Evolutionary conservation across 2,888 invertebrate species (phyloP), one percentile per base, ranked within the genome.

Genomic region (Mythimna ferrago): DNA sequence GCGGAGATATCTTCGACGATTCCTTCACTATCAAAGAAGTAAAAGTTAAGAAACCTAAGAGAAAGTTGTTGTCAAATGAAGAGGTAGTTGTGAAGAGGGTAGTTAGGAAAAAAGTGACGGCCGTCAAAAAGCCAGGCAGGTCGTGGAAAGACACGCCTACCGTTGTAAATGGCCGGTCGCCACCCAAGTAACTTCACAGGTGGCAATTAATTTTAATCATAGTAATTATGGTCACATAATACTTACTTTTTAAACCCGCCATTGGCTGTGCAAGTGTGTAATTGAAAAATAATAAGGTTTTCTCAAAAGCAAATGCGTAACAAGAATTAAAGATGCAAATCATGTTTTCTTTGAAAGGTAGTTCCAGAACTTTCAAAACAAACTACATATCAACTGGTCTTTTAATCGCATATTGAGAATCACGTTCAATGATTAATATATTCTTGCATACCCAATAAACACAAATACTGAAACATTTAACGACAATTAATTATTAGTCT

Each of bases 1-100:
- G 96, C 66, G 92, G 89, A 0, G 96, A 96, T 70, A 93, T 96
- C 6, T 96, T 96, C 57, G 96, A 96, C 0, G 96, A 96, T 78
- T 95, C 96, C 0, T 93, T 93, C 54, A 90, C 86, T 3, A 89
- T 93, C 6, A 92, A 94, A 65, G 92, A 92, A 51, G 94, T 92
- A 53, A 95, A 93, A 78, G 88, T 92, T 0, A 95, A 92, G 71
- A 95, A 92, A 71, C 91, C 93, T 2, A 94, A 88, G 76, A 93
- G 91, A 61, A 93, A 91, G 71, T 84, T 96, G 69, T 73, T 94
- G 2, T 89, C 95, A 0, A 89, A 93, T 51, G 91, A 95, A 70
- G 92, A 94, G 60, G 89, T 94, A 6, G 91, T 89, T 0, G 92
- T 94, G 0, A 95, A 92, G 78, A 93, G 89, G 68, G 93, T 94